These are phyloP conservation scores for Diaprepes abbreviatus DNA, from an alignment of 2,888 invertebrate genomes.

Conservation along the genomic window DNA sequence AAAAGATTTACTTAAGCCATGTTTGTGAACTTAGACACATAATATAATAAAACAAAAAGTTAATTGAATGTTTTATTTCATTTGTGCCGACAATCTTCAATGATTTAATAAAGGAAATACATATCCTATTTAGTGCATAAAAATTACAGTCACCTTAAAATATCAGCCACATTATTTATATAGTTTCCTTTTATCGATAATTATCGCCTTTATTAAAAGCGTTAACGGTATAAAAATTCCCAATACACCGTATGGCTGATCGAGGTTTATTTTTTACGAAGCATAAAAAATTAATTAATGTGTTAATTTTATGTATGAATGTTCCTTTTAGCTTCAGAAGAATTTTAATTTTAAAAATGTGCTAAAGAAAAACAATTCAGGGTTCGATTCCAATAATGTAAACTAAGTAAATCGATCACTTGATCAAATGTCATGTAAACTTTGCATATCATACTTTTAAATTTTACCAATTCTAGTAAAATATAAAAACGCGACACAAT, in stretches of 20 bases:
- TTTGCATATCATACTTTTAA: too few species aligned
- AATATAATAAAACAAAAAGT: too few species aligned
- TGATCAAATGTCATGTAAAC: too few species aligned
- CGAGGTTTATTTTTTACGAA: conserved; percentile 1
- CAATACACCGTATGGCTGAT: conserved; percentile 16
- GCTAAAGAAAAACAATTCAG: too few species aligned
- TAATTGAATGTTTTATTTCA: too few species aligned
- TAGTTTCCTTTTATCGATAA: conserved; percentile 3
- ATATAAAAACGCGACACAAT: too few species aligned
- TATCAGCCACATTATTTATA: not conserved
- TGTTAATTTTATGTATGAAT: not conserved
- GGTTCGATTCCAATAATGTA: too few species aligned
- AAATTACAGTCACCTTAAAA: not conserved
- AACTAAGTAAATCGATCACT: too few species aligned
- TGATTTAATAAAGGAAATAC: not conserved
- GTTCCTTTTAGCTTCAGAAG: not conserved
- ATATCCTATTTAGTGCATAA: not conserved
- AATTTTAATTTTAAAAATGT: too few species aligned
- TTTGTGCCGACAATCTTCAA: not conserved
- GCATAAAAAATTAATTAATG: conserved; percentile 10
- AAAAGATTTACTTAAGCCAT: too few species aligned
- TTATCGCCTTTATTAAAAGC: not conserved
- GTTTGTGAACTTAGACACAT: too few species aligned
- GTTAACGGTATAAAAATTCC: conserved; percentile 26
- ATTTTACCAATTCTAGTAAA: too few species aligned